Evolutionary conservation across 2,888 invertebrate genomes (phyloP).

Genomic region (Epiperipatus broadwayi): DNA sequence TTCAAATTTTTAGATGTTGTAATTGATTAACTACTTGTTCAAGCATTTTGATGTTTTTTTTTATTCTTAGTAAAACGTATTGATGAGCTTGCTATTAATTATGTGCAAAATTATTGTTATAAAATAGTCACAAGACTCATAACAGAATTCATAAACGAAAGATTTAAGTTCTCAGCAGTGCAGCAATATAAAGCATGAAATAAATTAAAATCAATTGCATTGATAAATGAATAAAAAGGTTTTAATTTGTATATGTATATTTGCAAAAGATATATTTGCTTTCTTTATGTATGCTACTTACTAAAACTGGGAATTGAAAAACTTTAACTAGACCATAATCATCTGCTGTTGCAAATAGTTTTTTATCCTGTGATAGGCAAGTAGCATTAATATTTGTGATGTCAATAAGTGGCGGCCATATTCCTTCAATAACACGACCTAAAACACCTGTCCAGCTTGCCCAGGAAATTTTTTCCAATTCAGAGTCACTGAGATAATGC

Average conservation of each 20-base stretch:
- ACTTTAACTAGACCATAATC: constrained; percentile 32
- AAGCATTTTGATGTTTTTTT: no score
- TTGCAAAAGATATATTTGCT: background rate
- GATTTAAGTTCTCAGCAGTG: no score
- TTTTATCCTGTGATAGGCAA: constrained; percentile 22
- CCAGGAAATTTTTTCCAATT: constrained; percentile 25
- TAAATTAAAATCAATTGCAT: no score
- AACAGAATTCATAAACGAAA: no score
- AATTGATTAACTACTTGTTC: no score
- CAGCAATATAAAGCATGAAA: no score
- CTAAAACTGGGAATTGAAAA: constrained; percentile 29
- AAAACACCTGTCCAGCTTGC: constrained; percentile 28
- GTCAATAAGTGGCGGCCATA: constrained; percentile 32
- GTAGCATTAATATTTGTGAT: constrained; percentile 31
- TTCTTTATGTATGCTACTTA: constrained; percentile 16
- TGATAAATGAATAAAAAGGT: background rate
- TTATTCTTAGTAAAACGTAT: no score
- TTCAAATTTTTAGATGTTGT: no score
- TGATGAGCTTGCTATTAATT: no score
- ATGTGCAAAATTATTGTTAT: no score
- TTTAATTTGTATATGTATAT: constrained; percentile 1
- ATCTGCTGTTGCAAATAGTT: constrained; percentile 29
- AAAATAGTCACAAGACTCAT: no score
- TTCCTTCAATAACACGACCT: constrained; percentile 27
- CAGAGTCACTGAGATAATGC: constrained; percentile 18